These are phyloP conservation scores for Ctenicera cuprea DNA, from an alignment of 2,888 invertebrate genomes.

Conservation along the genomic window DNA sequence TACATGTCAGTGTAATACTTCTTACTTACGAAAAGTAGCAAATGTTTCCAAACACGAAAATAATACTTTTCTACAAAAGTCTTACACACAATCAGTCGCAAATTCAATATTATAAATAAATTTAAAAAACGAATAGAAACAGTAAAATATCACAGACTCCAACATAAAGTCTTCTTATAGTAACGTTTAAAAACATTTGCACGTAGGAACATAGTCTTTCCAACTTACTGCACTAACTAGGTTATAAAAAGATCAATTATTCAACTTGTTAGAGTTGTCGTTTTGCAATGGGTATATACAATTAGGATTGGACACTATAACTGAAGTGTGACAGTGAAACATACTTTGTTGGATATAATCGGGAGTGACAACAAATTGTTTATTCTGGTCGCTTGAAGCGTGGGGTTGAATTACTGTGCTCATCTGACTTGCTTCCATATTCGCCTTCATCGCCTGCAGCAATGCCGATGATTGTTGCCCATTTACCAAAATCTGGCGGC, in stretches of 20 bases:
- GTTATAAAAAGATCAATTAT: constrained; percentile 34
- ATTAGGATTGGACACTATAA: constrained; percentile 72
- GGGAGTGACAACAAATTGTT: constrained; percentile 90
- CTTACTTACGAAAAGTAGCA: constrained; percentile 47
- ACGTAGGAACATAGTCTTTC: constrained; percentile 39
- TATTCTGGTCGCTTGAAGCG: constrained; percentile 63
- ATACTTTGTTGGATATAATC: constrained; percentile 96
- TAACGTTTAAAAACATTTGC: constrained; percentile 54
- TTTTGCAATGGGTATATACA: constrained; percentile 72
- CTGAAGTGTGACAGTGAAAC: constrained; percentile 74
- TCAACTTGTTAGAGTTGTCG: constrained; percentile 61
- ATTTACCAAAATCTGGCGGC: constrained; percentile 69
- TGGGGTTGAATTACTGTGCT: constrained; percentile 53
- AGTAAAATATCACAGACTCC: constrained; percentile 52
- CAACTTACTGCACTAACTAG: constrained; percentile 38
- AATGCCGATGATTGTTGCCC: constrained; percentile 69
- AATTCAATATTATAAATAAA: constrained; percentile 32
- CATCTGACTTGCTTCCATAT: constrained; percentile 62
- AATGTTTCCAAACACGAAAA: constrained; percentile 54
- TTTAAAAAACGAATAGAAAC: constrained; percentile 32
- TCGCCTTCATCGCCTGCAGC: constrained; percentile 69
- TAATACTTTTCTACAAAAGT: constrained; percentile 36
- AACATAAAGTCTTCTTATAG: constrained; percentile 40
- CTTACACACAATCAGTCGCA: constrained; percentile 40
- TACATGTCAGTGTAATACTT: constrained; percentile 48